Evolutionary conservation across 2,888 invertebrate species (phyloP), one percentile per base, ranked within the genome.

Genomic region (Blastobasis lacticolella): DNA sequence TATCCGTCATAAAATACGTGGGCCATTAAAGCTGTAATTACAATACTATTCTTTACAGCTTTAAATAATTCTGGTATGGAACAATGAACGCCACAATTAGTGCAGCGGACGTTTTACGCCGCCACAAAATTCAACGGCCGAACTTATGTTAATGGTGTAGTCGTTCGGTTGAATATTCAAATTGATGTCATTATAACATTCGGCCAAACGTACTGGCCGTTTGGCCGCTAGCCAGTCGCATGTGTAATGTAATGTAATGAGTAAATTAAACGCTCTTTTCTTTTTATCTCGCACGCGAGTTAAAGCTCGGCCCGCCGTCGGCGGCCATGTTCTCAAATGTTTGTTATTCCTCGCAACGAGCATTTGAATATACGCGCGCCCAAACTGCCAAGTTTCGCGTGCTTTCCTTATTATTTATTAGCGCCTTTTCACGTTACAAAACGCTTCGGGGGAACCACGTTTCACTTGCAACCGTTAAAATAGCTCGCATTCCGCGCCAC

Each of bases 121-220:
- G 77, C 76, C 69, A 83, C 84, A 78, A 83, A 83, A 85, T 84
- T 81, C 82, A 85, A 85, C 85, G 81, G 85, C 74, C 83, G 78
- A 83, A 85, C 86, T 85, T 85, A 88, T 87, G 87, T 84, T 81
- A 87, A 87, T 88, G 78, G 72, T 76, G 78, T 83, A 73, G 81
- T 81, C 76, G 85, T 82, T 85, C 85, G 71, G 87, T 84, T 86
- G 86, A 87, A 87, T 88, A 88, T 88, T 88, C 86, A 87, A 87
- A 87, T 85, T 86, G 84, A 88, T 87, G 88, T 87, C 87, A 87
- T 88, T 88, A 88, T 88, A 88, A 86, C 85, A 82, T 85, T 83
- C 78, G 84, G 73, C 78, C 77, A 71, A 74, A 73, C 75, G 73
- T 71, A 74, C 73, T 71, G 74, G 73, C 78, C 71, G 79, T 86